These are phyloP conservation scores for Grus americana DNA, from an alignment of 2,113 vertebrate genomes.

Conservation along the genomic window DNA sequence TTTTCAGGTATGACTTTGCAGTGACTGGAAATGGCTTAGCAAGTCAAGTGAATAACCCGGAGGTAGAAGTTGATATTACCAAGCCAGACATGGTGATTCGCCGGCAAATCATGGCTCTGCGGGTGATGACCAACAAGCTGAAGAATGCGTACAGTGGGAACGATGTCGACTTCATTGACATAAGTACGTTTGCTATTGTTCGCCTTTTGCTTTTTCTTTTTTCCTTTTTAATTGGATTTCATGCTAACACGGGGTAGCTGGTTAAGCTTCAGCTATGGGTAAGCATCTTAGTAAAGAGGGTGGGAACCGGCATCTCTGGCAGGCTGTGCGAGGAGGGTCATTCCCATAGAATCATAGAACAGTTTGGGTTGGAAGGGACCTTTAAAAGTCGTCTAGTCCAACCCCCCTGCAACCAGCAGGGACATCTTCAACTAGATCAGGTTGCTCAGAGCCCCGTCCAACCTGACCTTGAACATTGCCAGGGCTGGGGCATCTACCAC, in stretches of 20 bases:
- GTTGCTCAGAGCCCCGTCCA: neutral
- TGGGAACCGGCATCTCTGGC: accelerated
- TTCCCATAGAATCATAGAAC: neutral
- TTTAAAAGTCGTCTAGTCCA: neutral
- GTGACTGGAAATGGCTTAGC: conserved; percentile 92
- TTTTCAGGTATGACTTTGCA: conserved; percentile 86
- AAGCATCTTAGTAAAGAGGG: neutral
- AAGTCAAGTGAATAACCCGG: conserved; percentile 92
- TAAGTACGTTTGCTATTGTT: conserved; percentile 73
- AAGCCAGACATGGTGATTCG: conserved; percentile 90
- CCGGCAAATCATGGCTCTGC: conserved; percentile 88
- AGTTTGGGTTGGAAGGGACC: neutral
- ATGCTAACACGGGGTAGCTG: neutral
- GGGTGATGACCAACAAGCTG: conserved; percentile 91
- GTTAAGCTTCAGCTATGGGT: neutral
- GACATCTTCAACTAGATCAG: neutral
- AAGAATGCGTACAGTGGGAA: conserved; percentile 92
- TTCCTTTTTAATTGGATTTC: neutral
- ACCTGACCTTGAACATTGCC: neutral
- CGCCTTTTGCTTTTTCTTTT: neutral
- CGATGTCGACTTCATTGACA: conserved; percentile 85
- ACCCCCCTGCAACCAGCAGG: neutral
- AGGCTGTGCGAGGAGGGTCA: neutral
- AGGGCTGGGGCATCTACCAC: neutral
- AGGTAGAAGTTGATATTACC: conserved; percentile 92